Conservation (phyloP, 2,888 invertebrate species). For the Drosophila yooni region DNA sequence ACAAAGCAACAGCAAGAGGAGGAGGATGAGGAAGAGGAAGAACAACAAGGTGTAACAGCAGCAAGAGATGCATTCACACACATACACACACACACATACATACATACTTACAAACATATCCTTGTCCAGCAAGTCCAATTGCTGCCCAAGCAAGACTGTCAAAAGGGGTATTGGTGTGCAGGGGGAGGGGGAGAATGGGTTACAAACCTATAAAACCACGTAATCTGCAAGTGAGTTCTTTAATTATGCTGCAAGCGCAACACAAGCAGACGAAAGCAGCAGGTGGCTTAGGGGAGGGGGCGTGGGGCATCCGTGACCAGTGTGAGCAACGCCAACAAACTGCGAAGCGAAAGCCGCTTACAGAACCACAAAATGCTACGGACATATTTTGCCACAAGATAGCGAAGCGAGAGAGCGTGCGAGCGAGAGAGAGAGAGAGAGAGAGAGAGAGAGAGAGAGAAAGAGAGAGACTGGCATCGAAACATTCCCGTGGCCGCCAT, state of each 20-base stretch:
- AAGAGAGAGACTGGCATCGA: not conserved
- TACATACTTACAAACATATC: slow-evolving; percentile 1
- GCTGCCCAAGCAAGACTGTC: not conserved
- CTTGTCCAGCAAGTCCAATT: slow-evolving; percentile 15
- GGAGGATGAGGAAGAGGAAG: slow-evolving; percentile 5
- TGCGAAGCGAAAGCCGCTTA: slow-evolving; percentile 77
- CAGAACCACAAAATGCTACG: slow-evolving; percentile 79
- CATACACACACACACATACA: not conserved
- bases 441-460: not conserved
- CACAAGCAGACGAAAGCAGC: slow-evolving; percentile 63
- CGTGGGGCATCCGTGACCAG: slow-evolving; percentile 15
- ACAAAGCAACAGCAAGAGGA: slow-evolving; percentile 3
- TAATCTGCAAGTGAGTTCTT: slow-evolving; percentile 81
- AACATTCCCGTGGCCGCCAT: slow-evolving; percentile 47
- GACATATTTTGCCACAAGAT: slow-evolving; percentile 67
- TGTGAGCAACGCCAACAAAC: slow-evolving; percentile 69
- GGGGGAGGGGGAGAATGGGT: not conserved
- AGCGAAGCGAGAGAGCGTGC: not conserved
- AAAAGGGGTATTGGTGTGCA: not conserved
- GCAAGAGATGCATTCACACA: not conserved
- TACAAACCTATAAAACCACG: slow-evolving; percentile 74
- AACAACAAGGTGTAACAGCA: slow-evolving; percentile 16
- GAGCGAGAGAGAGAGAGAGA: no score
- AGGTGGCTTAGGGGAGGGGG: slow-evolving; percentile 28
- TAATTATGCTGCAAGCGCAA: slow-evolving; percentile 77